A percentile compares a stretch with the other conserved stretches of the same genome.
Evolutionary conservation across 2,888 invertebrate genomes (phyloP).

Genomic region (Caradrina clavipalpis): DNA sequence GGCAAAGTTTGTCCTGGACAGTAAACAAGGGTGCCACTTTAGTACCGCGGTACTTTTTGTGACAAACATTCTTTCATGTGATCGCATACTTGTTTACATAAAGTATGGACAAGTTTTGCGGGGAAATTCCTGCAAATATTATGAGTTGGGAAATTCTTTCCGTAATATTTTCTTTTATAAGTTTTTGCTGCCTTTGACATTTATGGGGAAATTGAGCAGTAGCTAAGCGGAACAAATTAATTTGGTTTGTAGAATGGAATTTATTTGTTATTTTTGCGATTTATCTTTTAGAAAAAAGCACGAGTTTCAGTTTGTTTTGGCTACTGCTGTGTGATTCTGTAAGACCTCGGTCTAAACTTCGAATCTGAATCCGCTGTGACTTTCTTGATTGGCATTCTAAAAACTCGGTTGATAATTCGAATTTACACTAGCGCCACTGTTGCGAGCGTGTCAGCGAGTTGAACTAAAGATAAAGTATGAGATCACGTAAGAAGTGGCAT

Average conservation of each 20-base stretch:
- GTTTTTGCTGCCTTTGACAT: slow-evolving; percentile 10
- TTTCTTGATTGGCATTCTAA: too few relatives aligned
- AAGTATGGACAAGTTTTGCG: slow-evolving; percentile 25
- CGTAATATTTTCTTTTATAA: slow-evolving; percentile 9
- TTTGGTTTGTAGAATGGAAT: neutral
- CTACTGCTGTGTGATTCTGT: too few relatives aligned
- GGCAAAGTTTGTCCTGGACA: slow-evolving; percentile 26
- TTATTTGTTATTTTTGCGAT: neutral
- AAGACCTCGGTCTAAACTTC: too few relatives aligned
- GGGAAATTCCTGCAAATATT: slow-evolving; percentile 4
- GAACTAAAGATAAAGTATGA: too few relatives aligned
- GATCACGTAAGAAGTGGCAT: too few relatives aligned
- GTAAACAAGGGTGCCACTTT: slow-evolving; percentile 47
- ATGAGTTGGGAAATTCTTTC: slow-evolving; percentile 6
- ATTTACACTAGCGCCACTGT: too few relatives aligned
- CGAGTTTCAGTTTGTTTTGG: too few relatives aligned
- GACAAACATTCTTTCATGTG: slow-evolving; percentile 33
- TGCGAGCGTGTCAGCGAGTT: too few relatives aligned
- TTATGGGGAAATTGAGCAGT: neutral
- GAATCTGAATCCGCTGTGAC: too few relatives aligned
- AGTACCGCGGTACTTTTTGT: slow-evolving; percentile 27
- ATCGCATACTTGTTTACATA: slow-evolving; percentile 31
- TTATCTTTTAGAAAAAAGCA: too few relatives aligned
- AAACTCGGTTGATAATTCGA: too few relatives aligned
- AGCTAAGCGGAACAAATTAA: neutral